Conservation (phyloP, 2,888 invertebrate species). For the Netelia inedita region DNA sequence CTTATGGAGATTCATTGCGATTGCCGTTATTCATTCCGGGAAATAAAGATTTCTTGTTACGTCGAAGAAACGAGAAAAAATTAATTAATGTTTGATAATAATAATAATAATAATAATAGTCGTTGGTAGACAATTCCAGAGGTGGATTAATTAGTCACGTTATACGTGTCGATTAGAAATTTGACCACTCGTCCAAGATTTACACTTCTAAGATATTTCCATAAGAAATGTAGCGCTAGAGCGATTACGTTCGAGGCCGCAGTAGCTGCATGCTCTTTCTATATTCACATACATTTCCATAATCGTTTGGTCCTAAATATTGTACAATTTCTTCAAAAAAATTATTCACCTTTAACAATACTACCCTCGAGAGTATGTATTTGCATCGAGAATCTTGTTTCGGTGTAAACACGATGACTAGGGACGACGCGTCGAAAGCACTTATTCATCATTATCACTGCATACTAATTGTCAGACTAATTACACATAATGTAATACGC, state of each 20-base stretch:
- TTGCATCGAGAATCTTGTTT: constrained; percentile 30
- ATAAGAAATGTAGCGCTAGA: constrained; percentile 84
- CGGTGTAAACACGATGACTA: constrained; percentile 19
- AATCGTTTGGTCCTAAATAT: constrained; percentile 53
- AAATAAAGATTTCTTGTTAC: constrained; percentile 35
- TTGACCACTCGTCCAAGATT: constrained; percentile 35
- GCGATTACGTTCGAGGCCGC: constrained; percentile 80
- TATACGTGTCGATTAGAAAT: constrained; percentile 55
- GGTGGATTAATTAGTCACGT: constrained; percentile 78
- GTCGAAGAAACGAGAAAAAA: constrained; percentile 34
- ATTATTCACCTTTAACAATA: constrained; percentile 22
- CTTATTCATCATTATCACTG: constrained; percentile 56
- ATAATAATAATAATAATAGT: not conserved
- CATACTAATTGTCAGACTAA: constrained; percentile 56
- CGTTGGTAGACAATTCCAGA: constrained; percentile 79
- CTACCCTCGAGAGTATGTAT: not conserved
- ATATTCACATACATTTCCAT: constrained; percentile 51
- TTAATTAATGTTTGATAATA: constrained; percentile 14
- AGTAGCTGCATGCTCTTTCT: constrained; percentile 82
- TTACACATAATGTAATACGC: constrained; percentile 40
- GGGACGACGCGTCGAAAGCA: constrained; percentile 55
- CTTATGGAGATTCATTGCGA: constrained; percentile 81
- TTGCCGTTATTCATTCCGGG: constrained; percentile 74
- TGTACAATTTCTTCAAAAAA: constrained; percentile 42
- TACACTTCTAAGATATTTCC: constrained; percentile 74